phyloP scores from a whole-genome alignment of 2,113 vertebrate genomes.

The Scartelaos histophorus region DNA sequence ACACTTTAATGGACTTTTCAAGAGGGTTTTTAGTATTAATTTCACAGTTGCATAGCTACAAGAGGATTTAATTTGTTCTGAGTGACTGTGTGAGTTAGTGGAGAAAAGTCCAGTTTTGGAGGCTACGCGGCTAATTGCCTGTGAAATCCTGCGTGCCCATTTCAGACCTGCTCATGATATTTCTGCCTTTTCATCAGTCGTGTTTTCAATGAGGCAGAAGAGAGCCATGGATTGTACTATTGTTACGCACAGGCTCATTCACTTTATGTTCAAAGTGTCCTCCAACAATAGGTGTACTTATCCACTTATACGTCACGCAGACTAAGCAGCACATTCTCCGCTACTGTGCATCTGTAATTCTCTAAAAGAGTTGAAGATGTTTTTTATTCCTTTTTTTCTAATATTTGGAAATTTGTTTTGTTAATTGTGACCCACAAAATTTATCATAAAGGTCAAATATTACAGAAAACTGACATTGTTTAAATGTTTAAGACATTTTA shows the following conservation, averaged over 20 bases:
- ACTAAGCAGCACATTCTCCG: not conserved
- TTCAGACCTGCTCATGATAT: slow-evolving; percentile 60
- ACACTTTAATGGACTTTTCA: slow-evolving; percentile 65
- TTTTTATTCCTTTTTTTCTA: not conserved
- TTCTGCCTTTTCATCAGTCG: slow-evolving; percentile 57
- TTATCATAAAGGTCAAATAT: too few relatives aligned
- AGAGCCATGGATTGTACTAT: slow-evolving; percentile 47
- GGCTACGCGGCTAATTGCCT: slow-evolving; percentile 65
- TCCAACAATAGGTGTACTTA: slow-evolving; percentile 33
- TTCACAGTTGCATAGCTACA: slow-evolving; percentile 75
- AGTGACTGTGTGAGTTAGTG: slow-evolving; percentile 14
- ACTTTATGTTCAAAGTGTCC: slow-evolving; percentile 18
- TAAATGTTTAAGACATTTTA: too few relatives aligned
- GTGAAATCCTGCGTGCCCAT: slow-evolving; percentile 60
- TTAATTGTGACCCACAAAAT: too few relatives aligned
- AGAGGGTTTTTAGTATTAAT: slow-evolving; percentile 69
- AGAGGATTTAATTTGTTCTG: slow-evolving; percentile 71
- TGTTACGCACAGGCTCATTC: slow-evolving; percentile 42
- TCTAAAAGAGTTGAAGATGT: not conserved
- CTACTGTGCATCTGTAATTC: slow-evolving; percentile 5
- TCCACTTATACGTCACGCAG: slow-evolving; percentile 2
- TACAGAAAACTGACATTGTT: too few relatives aligned
- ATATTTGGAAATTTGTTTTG: too few relatives aligned
- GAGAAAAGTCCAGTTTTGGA: slow-evolving; percentile 55
- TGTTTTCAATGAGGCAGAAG: slow-evolving; percentile 53